These are phyloP conservation scores for Phania funesta DNA, from an alignment of 2,888 invertebrate genomes.

Conservation along the genomic window DNA sequence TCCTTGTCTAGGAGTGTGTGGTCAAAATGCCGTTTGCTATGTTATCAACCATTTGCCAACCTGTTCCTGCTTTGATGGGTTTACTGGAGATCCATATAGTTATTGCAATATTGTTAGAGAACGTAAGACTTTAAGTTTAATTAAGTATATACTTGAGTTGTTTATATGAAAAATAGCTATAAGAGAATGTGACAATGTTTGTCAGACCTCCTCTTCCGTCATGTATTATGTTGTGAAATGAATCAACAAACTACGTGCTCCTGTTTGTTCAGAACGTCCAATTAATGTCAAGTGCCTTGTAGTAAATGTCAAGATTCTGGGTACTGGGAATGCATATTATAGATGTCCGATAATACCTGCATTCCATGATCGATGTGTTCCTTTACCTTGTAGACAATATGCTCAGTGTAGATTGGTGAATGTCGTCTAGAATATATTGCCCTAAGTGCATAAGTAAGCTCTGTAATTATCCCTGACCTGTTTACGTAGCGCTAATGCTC, in stretches of 20 bases:
- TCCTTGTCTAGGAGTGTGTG: constrained; percentile 90
- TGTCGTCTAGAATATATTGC: constrained; percentile 88
- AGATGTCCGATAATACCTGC: constrained; percentile 82
- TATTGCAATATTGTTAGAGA: constrained; percentile 83
- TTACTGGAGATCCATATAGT: constrained; percentile 87
- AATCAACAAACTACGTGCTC: constrained; percentile 84
- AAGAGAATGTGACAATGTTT: constrained; percentile 83
- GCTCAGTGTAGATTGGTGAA: constrained; percentile 84
- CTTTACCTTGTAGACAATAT: constrained; percentile 86
- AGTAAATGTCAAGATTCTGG: no score
- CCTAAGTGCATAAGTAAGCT: constrained; percentile 85
- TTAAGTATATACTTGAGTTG: constrained; percentile 29
- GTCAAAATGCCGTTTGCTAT: constrained; percentile 86
- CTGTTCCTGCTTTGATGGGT: constrained; percentile 85
- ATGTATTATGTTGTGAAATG: constrained; percentile 86
- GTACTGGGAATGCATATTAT: constrained; percentile 87
- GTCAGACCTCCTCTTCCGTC: constrained; percentile 87
- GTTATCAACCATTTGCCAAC: constrained; percentile 90
- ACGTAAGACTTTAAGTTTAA: constrained; percentile 74
- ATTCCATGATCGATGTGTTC: constrained; percentile 83
- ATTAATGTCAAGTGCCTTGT: constrained; percentile 84
- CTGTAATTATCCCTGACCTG: constrained; percentile 87
- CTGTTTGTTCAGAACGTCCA: constrained; percentile 85
- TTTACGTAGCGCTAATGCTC: constrained; percentile 86
- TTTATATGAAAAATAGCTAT: constrained; percentile 66